Evolutionary conservation across 2,888 invertebrate species (phyloP).

Genomic region (Rhopalosiphum nymphaeae): DNA sequence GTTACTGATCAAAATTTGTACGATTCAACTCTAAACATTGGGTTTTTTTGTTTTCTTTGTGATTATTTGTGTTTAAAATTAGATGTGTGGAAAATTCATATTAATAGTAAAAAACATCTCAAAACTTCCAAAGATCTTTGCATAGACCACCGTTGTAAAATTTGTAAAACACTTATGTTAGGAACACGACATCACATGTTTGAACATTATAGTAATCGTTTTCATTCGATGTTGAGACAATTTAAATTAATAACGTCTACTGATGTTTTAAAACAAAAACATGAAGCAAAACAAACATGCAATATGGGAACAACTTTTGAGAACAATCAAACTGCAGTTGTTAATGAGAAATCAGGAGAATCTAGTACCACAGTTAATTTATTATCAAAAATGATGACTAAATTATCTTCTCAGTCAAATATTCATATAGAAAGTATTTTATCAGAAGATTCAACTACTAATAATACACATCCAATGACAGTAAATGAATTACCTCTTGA

Average conservation of each 20-base stretch:
- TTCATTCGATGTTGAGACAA: slow-evolving; percentile 47
- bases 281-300: not conserved
- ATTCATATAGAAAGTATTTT: not conserved
- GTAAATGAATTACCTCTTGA: not conserved
- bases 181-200: slow-evolving; percentile 42
- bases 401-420: slow-evolving; percentile 7
- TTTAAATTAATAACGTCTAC: not conserved
- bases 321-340: not conserved
- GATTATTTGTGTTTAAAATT: slow-evolving; percentile 45
- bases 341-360: not conserved
- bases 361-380: not conserved
- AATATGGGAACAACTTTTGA: slow-evolving; percentile 8
- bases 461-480: not conserved
- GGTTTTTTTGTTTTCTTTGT: slow-evolving; percentile 55
- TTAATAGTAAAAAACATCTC: slow-evolving; percentile 38
- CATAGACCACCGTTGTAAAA: slow-evolving; percentile 53
- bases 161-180: slow-evolving; percentile 59
- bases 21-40: slow-evolving; percentile 43
- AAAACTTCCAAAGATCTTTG: not conserved
- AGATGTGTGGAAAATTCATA: slow-evolving; percentile 34
- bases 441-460: not conserved
- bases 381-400: not conserved
- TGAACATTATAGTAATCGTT: slow-evolving; percentile 54
- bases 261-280: not conserved
- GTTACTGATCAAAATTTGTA: slow-evolving; percentile 39